Base-by-base conservation (phyloP, 2,113 vertebrate species). In the Polyodon spathula region DNA sequence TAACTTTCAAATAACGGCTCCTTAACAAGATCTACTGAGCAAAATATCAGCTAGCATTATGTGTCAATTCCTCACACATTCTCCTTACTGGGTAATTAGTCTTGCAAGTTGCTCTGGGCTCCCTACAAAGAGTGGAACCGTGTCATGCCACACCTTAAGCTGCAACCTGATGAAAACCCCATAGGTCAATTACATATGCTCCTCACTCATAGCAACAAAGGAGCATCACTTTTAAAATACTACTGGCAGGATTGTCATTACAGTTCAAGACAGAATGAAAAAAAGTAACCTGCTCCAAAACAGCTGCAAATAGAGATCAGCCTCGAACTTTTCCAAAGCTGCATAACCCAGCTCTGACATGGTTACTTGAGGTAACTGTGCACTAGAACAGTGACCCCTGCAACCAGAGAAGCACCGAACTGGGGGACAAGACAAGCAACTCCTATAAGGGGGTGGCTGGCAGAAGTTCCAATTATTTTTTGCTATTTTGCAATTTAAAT, bases 21-120 rank as follows among this genome's bases (percentile, higher is more conserved):
- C 27, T n/a, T 17, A 53, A 16, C 40, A 46, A 39, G 46, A 54
- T 37, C 17, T 2, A 40, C 11, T 14, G 27, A 4, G 39, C 27
- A 66, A 43, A 44, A 65, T 44, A 17, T 27, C 59, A 61, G 64
- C 65, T 75, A 77, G 71, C 73, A 78, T 70, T 65, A 69, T 79
- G 73, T 74, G 72, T 74, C 79, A 73, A 83, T 83, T 76, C 79
- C 84, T 74, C 71, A 74, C 65, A 70, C 63, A 73, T 73, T 66
- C 53, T 64, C 50, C 63, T 61, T 54, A 59, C 71, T 75, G 60
- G 69, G 79, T 85, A 88, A 90, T 86, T 81, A 89, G 85, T 83
- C 83, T 84, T 79, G 54, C 73, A 75, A 66, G 79, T 78, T 70
- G 67, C 56, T 4, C 65, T 70, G 63, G 80, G 69, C 48, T 68